phyloP scores from a whole-genome alignment of 2,113 vertebrate genomes.

The Rhizomys pruinosus region DNA sequence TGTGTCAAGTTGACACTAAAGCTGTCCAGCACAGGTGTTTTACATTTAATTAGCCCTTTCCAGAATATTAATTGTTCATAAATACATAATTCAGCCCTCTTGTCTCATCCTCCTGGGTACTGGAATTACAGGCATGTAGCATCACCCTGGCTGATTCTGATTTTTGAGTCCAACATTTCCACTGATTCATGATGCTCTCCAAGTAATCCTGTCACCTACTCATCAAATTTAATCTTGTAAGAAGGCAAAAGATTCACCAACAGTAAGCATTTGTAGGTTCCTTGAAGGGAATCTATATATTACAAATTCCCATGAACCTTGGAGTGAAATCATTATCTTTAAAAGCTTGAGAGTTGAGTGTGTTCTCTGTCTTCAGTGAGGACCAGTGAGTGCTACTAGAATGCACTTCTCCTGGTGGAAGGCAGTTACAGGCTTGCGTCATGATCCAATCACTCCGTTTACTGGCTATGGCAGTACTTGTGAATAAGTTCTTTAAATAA shows the following conservation, averaged over 20 bases:
- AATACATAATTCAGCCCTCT: background rate
- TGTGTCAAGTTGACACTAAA: no score
- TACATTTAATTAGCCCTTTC: background rate
- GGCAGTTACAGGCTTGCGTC: background rate
- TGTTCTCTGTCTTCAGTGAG: background rate
- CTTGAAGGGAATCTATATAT: background rate
- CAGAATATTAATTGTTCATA: background rate
- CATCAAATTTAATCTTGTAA: background rate
- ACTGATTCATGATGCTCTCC: background rate
- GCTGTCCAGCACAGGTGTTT: no score
- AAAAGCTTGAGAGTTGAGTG: background rate
- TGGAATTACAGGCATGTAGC: no score
- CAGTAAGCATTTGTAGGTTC: background rate
- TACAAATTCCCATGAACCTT: background rate
- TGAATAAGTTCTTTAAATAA: background rate
- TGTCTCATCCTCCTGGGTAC: background rate
- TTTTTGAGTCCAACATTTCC: background rate
- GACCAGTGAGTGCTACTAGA: background rate
- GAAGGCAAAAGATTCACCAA: background rate
- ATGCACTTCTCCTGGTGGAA: background rate
- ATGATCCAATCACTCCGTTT: background rate
- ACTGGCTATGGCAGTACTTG: background rate
- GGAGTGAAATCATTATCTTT: background rate
- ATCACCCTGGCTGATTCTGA: background rate
- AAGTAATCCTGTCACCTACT: background rate